phyloP scores from a whole-genome alignment of 1,140 invertebrate species.

The Goniozus legneri region DNA sequence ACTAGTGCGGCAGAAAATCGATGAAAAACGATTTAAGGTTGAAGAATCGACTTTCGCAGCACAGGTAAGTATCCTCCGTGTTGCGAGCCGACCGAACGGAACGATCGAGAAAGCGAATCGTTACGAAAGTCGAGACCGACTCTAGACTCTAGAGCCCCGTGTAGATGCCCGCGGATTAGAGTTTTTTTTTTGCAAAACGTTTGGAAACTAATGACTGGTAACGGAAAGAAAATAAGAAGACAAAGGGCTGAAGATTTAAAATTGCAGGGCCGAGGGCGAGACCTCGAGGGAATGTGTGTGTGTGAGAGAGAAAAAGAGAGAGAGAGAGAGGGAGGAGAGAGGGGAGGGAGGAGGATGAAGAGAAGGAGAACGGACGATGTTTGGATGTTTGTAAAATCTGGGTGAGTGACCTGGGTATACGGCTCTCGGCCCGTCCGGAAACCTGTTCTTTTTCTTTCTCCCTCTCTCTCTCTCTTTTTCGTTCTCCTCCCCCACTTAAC shows the following conservation, averaged over 20 bases:
- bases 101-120: no score
- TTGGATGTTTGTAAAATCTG: conserved; percentile 49
- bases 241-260: background rate
- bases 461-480: conserved; percentile 6
- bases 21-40: no score
- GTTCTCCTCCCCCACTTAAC: conserved; percentile 11
- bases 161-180: no score
- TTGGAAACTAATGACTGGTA: no score
- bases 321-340: conserved; percentile 1
- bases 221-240: no score
- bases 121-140: no score
- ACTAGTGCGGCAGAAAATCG: no score
- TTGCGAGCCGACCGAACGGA: no score
- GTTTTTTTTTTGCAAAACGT: no score
- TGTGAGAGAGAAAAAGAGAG: background rate
- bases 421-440: conserved; percentile 15
- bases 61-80: no score
- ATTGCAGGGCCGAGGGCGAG: background rate
- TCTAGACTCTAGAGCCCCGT: no score
- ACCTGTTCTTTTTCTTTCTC: conserved; percentile 1
- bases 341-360: conserved; percentile 3
- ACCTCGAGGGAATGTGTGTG: background rate
- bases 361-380: conserved; percentile 28
- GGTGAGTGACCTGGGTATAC: conserved; percentile 47
- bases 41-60: no score